Conservation (phyloP, 2,113 vertebrate genomes). For the Ivindomyrus marchei region DNA sequence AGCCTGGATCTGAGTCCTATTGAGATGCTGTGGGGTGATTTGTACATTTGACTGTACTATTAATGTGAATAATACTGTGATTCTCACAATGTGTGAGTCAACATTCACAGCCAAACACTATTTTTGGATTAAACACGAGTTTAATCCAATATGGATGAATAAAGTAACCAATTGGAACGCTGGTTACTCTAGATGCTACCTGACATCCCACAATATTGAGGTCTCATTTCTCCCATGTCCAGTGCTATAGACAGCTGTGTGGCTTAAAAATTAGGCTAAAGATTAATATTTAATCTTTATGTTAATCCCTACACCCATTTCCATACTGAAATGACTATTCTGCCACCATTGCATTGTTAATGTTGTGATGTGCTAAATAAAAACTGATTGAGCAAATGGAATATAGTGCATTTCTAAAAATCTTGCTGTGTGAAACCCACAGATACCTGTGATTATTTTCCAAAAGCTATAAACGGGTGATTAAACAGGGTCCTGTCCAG, state of each 20-base stretch:
- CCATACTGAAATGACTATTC: neutral
- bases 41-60: neutral
- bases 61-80: neutral
- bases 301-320: neutral
- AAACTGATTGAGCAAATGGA: neutral
- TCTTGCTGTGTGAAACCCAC: neutral
- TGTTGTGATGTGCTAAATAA: neutral
- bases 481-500: constrained; percentile 21
- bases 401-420: neutral
- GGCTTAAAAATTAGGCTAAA: neutral
- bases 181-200: neutral
- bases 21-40: neutral
- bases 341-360: neutral
- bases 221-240: neutral
- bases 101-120: neutral
- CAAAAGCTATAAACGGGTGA: constrained; percentile 18
- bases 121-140: neutral
- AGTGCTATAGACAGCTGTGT: neutral
- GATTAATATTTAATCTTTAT: neutral
- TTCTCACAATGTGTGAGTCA: neutral
- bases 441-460: constrained; percentile 22
- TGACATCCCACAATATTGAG: neutral
- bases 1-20: too few relatives aligned
- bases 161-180: neutral
- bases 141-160: neutral